Evolutionary conservation across 2,888 invertebrate species (phyloP).

Genomic region (Ceramica pisi): DNA sequence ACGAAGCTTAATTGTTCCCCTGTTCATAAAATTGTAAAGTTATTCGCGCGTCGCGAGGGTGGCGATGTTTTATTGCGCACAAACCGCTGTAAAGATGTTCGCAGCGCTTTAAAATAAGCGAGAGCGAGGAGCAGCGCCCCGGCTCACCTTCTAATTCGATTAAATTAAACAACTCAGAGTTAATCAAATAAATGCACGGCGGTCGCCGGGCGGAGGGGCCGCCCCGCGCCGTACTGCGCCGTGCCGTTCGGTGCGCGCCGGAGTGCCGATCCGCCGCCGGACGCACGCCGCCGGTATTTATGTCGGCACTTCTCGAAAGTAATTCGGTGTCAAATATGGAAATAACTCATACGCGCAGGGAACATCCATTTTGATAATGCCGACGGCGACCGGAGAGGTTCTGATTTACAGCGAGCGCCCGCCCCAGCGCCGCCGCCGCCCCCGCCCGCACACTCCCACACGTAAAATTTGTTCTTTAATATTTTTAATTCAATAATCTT

Average conservation of each 20-base stretch:
- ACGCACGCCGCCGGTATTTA: slow-evolving; percentile 83
- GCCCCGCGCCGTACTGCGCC: slow-evolving; percentile 59
- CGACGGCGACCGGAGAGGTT: slow-evolving; percentile 87
- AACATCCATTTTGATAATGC: slow-evolving; percentile 90
- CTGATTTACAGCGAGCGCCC: slow-evolving; percentile 84
- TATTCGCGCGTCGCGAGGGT: slow-evolving; percentile 87
- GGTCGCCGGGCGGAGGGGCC: slow-evolving; percentile 76
- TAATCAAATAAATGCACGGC: slow-evolving; percentile 91
- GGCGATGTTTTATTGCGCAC: slow-evolving; percentile 89
- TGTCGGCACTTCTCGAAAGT: slow-evolving; percentile 91
- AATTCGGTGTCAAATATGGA: slow-evolving; percentile 91
- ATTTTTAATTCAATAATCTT: slow-evolving; percentile 26
- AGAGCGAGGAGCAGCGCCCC: slow-evolving; percentile 76
- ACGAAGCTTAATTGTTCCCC: slow-evolving; percentile 90
- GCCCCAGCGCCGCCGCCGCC: slow-evolving; percentile 62
- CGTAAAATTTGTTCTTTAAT: slow-evolving; percentile 28
- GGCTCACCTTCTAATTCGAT: slow-evolving; percentile 90
- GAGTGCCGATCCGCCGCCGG: slow-evolving; percentile 66
- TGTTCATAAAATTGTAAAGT: slow-evolving; percentile 91
- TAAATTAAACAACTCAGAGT: slow-evolving; percentile 91
- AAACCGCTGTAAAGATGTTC: slow-evolving; percentile 91
- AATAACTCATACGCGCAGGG: slow-evolving; percentile 90
- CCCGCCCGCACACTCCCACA: slow-evolving; percentile 42
- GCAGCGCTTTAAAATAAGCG: slow-evolving; percentile 89
- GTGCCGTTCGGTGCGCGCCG: slow-evolving; percentile 58